Conservation (phyloP, 2,888 invertebrate genomes). For the Cremastobaeus sp. region DNA sequence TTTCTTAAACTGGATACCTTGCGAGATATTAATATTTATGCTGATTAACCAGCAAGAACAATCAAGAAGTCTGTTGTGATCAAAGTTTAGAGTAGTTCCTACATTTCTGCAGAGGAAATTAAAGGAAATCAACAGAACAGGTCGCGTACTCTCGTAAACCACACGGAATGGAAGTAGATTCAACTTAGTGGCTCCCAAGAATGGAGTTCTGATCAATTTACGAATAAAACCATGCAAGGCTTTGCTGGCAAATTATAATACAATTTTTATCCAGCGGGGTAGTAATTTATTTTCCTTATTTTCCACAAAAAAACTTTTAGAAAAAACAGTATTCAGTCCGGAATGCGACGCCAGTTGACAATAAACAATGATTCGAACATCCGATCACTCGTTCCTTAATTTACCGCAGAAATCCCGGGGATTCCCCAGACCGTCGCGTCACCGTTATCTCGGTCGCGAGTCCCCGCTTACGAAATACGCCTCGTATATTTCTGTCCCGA, state of each 20-base stretch:
- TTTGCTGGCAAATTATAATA: no score
- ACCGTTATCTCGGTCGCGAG: slow-evolving; percentile 33
- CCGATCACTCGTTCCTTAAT: slow-evolving; percentile 30
- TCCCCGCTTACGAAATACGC: slow-evolving; percentile 20
- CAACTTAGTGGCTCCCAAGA: slow-evolving; percentile 31
- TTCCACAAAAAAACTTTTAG: no score
- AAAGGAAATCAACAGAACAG: slow-evolving; percentile 50
- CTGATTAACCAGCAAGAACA: slow-evolving; percentile 36
- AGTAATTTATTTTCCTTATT: no score
- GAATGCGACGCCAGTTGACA: neutral
- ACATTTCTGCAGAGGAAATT: slow-evolving; percentile 42
- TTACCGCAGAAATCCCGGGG: slow-evolving; percentile 17
- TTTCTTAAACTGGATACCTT: slow-evolving; percentile 47
- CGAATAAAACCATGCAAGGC: no score
- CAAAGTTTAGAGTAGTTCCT: slow-evolving; percentile 41
- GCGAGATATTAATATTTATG: slow-evolving; percentile 26
- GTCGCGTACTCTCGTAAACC: slow-evolving; percentile 48
- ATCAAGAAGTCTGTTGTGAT: slow-evolving; percentile 27
- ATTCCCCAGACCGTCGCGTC: slow-evolving; percentile 10
- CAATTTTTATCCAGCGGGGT: no score
- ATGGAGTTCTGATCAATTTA: slow-evolving; percentile 6
- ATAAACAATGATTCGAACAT: slow-evolving; percentile 13
- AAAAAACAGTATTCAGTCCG: no score
- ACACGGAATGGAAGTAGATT: slow-evolving; percentile 34
- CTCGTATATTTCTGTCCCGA: slow-evolving; percentile 28